Percentiles rank a stretch among this genome's conserved stretches.
Evolutionary conservation across 2,797 vertebrate genomes (phyloP).

Genomic region (Crenichthys baileyi): DNA sequence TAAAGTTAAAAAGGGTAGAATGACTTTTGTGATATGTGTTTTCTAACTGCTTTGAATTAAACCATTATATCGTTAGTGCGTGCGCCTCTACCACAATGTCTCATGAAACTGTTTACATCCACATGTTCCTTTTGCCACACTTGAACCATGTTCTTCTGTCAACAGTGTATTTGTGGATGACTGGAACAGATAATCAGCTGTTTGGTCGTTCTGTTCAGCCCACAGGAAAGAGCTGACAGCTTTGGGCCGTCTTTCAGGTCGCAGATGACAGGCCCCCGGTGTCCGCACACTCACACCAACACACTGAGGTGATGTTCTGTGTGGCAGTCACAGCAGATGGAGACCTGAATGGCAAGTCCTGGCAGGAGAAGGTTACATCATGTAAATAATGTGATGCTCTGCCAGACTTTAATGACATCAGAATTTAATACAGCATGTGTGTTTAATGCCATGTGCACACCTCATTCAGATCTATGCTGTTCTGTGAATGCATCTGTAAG

Average conservation of each 20-base stretch:
- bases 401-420: constrained; percentile 74
- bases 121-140: constrained; percentile 26
- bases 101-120: background rate
- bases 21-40: too few relatives aligned
- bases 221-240: constrained; percentile 69
- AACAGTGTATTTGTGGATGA: constrained; percentile 53
- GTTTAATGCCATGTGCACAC: constrained; percentile 45
- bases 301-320: constrained; percentile 24
- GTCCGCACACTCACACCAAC: constrained; percentile 36
- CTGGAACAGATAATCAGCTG: constrained; percentile 68
- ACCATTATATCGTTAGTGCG: too few relatives aligned
- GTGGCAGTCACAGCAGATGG: constrained; percentile 63
- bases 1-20: too few relatives aligned
- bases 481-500: constrained; percentile 53
- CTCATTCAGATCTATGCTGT: constrained; percentile 32
- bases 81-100: background rate
- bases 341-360: constrained; percentile 73
- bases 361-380: constrained; percentile 75
- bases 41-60: too few relatives aligned
- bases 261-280: constrained; percentile 46
- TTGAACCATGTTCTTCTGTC: constrained; percentile 38
- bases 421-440: constrained; percentile 63
- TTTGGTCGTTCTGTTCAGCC: constrained; percentile 58
- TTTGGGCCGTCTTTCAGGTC: constrained; percentile 66
- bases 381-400: constrained; percentile 75